Evolutionary conservation across 2,113 vertebrate genomes (phyloP).

Genomic region (Galemys pyrenaicus): DNA sequence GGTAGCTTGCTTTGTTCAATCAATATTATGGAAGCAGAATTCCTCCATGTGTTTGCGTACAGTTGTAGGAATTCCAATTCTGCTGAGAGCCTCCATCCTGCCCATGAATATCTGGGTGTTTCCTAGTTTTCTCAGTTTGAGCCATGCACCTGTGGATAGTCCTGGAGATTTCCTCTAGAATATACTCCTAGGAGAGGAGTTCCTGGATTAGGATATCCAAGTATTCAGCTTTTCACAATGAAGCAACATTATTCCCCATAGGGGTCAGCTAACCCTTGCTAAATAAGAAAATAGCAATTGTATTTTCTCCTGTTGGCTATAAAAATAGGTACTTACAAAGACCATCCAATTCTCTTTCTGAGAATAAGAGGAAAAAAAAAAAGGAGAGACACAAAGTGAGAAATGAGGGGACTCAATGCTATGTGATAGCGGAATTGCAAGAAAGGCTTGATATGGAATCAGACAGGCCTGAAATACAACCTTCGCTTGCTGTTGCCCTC

Average conservation of each 20-base stretch:
- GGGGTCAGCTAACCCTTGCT: not conserved
- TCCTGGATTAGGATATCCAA: not conserved
- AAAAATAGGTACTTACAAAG: not conserved
- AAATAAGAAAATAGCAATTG: not conserved
- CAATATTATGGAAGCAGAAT: not conserved
- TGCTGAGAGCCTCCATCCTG: not conserved
- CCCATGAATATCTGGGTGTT: not conserved
- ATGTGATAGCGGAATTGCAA: not conserved
- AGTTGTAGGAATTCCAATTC: not conserved
- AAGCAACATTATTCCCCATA: not conserved
- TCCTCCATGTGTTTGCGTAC: fast-evolving
- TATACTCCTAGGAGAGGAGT: not conserved
- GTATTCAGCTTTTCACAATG: not conserved
- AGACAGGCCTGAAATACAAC: not conserved
- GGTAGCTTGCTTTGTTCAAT: too few species aligned
- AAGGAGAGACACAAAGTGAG: not conserved
- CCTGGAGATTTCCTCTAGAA: not conserved
- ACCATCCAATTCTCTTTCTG: not conserved
- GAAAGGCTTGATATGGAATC: not conserved
- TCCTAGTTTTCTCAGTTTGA: not conserved
- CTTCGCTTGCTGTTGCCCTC: not conserved
- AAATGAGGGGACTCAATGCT: not conserved
- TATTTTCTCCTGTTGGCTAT: not conserved
- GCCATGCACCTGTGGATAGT: too few species aligned
- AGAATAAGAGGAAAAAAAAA: not conserved